Evolutionary conservation across 2,797 vertebrate species (phyloP).

Genomic region (Cynopterus sphinx): DNA sequence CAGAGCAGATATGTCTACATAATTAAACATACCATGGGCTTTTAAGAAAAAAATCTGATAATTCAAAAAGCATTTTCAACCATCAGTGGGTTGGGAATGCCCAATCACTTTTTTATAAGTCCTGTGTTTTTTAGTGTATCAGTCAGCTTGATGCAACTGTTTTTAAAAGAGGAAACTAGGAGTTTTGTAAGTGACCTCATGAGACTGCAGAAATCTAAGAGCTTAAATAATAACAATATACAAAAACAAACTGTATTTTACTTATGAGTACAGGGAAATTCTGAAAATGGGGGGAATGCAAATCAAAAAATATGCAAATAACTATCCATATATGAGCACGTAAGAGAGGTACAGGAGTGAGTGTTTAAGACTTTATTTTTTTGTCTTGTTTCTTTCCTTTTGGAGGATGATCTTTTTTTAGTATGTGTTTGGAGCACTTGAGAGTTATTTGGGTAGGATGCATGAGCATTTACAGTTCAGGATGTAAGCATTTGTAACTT

Average conservation of each 20-base stretch:
- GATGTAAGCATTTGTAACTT: conserved; percentile 36
- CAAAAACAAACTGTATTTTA: background rate
- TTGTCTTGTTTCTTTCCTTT: background rate
- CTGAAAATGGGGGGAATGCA: background rate
- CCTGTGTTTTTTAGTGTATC: background rate
- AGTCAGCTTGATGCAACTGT: conserved; percentile 40
- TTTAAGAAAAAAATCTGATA: background rate
- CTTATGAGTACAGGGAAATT: background rate
- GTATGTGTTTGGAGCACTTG: background rate
- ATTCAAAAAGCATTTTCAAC: conserved; percentile 1
- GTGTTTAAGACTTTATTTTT: background rate
- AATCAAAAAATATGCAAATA: background rate
- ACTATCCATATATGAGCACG: background rate
- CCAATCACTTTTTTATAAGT: background rate
- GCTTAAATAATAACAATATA: background rate
- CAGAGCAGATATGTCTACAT: background rate
- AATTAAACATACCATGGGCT: background rate
- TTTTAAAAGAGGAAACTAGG: conserved; percentile 47
- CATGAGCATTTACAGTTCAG: background rate
- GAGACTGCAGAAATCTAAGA: conserved; percentile 40
- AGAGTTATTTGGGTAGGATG: conserved; percentile 6
- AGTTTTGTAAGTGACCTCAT: conserved; percentile 57
- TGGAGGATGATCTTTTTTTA: rapidly evolving
- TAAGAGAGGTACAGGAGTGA: background rate
- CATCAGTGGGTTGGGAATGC: background rate